Evolutionary conservation across 2,113 vertebrate genomes (phyloP).

Genomic region (Pitta sordida): DNA sequence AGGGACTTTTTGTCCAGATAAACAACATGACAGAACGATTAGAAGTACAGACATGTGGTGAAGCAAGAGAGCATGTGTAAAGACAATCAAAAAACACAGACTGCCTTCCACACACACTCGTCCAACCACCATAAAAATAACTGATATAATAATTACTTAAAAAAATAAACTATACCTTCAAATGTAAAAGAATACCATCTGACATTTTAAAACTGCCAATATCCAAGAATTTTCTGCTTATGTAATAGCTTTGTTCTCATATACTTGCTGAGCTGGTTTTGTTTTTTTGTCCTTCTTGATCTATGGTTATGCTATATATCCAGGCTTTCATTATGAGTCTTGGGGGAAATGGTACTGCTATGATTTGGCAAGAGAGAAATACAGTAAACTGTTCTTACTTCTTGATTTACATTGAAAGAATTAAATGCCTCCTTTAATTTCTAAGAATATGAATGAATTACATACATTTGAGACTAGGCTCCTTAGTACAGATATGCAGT

Average conservation of each 20-base stretch:
- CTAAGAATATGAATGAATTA: slow-evolving; percentile 59
- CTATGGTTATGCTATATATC: not conserved
- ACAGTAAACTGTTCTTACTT: slow-evolving; percentile 49
- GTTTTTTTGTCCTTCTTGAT: not conserved
- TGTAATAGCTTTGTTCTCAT: not conserved
- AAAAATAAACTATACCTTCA: not conserved
- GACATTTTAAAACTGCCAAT: not conserved
- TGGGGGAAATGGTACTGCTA: slow-evolving; percentile 50
- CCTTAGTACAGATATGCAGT: slow-evolving; percentile 35
- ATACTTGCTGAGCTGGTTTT: not conserved
- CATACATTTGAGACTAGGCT: slow-evolving; percentile 8
- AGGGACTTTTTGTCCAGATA: slow-evolving; percentile 51
- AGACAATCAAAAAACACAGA: not conserved
- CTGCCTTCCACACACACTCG: not conserved
- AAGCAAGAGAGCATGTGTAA: not conserved
- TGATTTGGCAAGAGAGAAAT: slow-evolving; percentile 38
- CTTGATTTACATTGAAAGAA: slow-evolving; percentile 48
- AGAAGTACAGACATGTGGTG: slow-evolving; percentile 30
- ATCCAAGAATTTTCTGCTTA: not conserved
- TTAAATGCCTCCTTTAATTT: slow-evolving; percentile 50
- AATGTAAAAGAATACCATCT: not conserved
- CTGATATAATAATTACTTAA: not conserved
- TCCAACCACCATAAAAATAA: not conserved
- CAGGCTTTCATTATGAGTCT: slow-evolving; percentile 48
- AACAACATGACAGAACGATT: slow-evolving; percentile 31